Percentiles rank a stretch among this genome's conserved stretches.
Conservation (phyloP, 2,113 vertebrate species). For the Perca fluviatilis region DNA sequence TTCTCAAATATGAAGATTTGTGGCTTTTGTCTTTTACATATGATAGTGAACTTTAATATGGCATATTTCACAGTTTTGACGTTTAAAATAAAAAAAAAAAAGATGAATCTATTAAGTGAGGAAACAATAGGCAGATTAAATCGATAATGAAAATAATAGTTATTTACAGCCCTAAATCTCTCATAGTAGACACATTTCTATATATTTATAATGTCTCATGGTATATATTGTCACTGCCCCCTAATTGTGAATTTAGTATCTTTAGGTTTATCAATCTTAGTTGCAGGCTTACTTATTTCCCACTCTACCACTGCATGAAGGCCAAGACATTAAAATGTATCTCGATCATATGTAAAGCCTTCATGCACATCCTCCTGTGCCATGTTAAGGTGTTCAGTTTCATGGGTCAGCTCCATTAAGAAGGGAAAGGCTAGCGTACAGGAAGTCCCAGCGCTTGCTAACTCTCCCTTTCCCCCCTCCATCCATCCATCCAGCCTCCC, state of each 20-base stretch:
- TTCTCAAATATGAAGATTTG: neutral
- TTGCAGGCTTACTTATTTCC: neutral
- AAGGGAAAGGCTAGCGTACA: constrained; percentile 64
- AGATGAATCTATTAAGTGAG: neutral
- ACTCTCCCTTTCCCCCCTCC: constrained; percentile 10
- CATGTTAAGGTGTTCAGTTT: constrained; percentile 77
- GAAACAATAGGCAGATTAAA: neutral
- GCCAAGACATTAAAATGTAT: neutral
- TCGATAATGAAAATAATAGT: neutral
- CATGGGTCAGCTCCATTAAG: constrained; percentile 80
- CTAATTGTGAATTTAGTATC: neutral
- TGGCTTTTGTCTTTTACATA: neutral
- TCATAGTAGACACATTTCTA: neutral
- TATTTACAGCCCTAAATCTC: neutral
- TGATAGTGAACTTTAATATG: neutral
- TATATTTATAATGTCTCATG: neutral
- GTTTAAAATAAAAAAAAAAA: neutral
- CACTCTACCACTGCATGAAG: neutral
- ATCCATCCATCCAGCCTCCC: neutral
- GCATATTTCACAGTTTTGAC: neutral
- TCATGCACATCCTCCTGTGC: constrained; percentile 34
- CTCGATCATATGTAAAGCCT: constrained; percentile 10
- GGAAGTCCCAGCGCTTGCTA: constrained; percentile 70
- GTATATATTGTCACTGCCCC: neutral
- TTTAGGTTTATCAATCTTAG: neutral